These are phyloP conservation scores for Ceratosolen solmsi DNA, from an alignment of 1,140 invertebrate genomes.

Conservation along the genomic window DNA sequence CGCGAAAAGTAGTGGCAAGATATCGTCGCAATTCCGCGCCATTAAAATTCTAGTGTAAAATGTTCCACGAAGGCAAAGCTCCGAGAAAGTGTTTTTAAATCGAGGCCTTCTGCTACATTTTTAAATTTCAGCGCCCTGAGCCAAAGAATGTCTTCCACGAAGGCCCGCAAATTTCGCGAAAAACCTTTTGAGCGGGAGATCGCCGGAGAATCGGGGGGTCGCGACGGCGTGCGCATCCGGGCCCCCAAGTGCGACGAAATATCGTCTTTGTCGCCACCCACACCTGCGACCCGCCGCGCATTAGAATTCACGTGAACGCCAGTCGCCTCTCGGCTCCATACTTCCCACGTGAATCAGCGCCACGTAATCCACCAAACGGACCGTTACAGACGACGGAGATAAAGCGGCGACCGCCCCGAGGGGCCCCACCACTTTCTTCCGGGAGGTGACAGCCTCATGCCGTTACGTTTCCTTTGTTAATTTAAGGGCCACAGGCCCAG, in stretches of 20 bases:
- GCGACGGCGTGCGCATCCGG: not conserved
- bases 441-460: not conserved
- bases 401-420: not conserved
- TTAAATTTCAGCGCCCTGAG: not conserved
- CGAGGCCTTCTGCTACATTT: not conserved
- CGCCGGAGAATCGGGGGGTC: not conserved
- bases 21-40: not conserved
- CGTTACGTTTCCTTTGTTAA: not conserved
- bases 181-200: too few relatives aligned
- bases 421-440: not conserved
- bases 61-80: not conserved
- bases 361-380: not conserved
- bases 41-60: slow-evolving; percentile 19
- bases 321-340: not conserved
- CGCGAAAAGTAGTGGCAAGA: not conserved
- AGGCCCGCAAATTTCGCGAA: not conserved
- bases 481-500: not conserved
- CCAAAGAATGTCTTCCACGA: not conserved
- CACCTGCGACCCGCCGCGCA: not conserved
- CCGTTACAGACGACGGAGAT: not conserved
- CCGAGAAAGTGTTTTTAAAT: slow-evolving; percentile 19
- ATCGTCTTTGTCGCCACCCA: not conserved
- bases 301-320: not conserved
- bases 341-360: slow-evolving; percentile 20
- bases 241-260: not conserved